Evolutionary conservation across 2,888 invertebrate species (phyloP).

Genomic region (Andrena haemorrhoa): DNA sequence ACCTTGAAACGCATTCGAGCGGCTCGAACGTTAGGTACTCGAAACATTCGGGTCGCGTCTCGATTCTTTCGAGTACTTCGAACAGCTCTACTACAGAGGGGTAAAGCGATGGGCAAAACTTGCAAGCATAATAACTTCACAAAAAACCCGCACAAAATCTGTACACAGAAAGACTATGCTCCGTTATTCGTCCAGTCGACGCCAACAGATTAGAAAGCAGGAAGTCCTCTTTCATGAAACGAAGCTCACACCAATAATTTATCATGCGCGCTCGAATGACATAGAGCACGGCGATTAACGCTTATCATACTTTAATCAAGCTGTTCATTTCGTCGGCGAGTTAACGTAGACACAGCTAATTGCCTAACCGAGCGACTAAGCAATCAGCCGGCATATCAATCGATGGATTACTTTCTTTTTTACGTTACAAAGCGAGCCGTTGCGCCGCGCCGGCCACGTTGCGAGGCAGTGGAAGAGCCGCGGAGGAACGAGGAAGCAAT

Average conservation of each 20-base stretch:
- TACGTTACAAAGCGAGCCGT: slow-evolving; percentile 25
- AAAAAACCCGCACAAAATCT: not conserved
- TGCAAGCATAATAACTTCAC: not conserved
- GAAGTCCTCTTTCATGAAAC: slow-evolving; percentile 24
- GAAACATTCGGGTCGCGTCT: too few relatives aligned
- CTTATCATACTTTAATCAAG: slow-evolving; percentile 53
- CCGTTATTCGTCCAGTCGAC: not conserved
- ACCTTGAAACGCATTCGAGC: too few relatives aligned
- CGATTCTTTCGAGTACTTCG: too few relatives aligned
- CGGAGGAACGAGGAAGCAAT: slow-evolving; percentile 57
- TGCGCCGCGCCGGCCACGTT: slow-evolving; percentile 11
- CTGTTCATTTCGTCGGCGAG: slow-evolving; percentile 30
- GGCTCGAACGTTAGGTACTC: too few relatives aligned
- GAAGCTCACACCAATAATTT: slow-evolving; percentile 34
- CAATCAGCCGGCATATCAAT: slow-evolving; percentile 49
- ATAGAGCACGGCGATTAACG: slow-evolving; percentile 38
- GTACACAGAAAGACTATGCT: not conserved
- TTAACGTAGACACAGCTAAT: slow-evolving; percentile 38
- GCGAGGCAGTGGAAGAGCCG: slow-evolving; percentile 15
- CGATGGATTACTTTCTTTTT: slow-evolving; percentile 45
- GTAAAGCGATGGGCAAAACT: not conserved
- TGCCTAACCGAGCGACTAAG: slow-evolving; percentile 57
- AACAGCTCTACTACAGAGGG: not conserved
- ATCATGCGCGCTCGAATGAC: slow-evolving; percentile 34
- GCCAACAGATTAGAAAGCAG: slow-evolving; percentile 35